Conservation (phyloP, 2,888 invertebrate species). For the Dasysyrphus tricinctus region DNA sequence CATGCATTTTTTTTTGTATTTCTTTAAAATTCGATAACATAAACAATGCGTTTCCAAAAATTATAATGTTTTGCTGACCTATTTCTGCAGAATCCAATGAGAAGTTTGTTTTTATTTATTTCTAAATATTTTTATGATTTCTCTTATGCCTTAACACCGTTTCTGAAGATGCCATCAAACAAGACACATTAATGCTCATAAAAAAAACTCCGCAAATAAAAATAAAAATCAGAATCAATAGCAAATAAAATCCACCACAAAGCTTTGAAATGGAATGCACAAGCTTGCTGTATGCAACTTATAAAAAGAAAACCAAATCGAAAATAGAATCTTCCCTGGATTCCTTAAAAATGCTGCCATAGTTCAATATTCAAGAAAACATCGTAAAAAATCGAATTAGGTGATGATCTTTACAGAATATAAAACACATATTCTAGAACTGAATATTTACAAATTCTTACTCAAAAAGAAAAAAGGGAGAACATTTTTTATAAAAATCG, state of each 20-base stretch:
- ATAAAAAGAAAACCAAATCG: not conserved
- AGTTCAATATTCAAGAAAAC: no score
- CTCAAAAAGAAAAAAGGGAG: no score
- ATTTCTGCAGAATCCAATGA: not conserved
- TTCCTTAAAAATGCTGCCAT: not conserved
- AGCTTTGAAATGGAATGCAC: not conserved
- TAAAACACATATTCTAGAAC: not conserved
- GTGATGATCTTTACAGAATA: not conserved
- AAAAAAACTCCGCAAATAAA: not conserved
- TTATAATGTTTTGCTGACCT: not conserved
- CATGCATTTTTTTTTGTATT: no score
- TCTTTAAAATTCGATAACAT: no score
- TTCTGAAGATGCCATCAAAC: not conserved
- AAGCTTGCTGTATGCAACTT: not conserved
- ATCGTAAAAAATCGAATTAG: no score
- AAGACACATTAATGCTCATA: not conserved
- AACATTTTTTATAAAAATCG: no score
- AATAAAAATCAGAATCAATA: not conserved
- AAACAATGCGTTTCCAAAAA: not conserved
- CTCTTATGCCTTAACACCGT: not conserved
- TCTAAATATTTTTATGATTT: not conserved
- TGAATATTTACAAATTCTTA: no score
- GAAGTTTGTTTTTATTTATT: not conserved
- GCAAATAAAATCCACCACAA: not conserved
- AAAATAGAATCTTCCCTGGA: not conserved